These are phyloP conservation scores for Lepidochitona cinerea DNA, from an alignment of 2,888 invertebrate genomes.

Conservation along the genomic window DNA sequence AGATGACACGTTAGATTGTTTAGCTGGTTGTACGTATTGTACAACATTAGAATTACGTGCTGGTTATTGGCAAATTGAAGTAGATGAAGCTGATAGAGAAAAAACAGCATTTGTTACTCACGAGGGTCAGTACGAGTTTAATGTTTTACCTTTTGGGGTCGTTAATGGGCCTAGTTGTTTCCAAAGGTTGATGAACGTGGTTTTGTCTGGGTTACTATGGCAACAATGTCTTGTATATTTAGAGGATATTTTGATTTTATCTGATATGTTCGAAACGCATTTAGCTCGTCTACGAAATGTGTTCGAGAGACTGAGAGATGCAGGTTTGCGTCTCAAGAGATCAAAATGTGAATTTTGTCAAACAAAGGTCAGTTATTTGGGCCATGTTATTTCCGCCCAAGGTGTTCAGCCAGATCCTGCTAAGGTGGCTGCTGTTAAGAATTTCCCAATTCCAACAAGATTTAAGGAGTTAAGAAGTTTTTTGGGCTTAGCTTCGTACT, in stretches of 20 bases:
- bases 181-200: not conserved
- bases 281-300: not conserved
- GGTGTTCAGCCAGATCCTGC: too few species aligned
- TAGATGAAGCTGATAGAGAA: not conserved
- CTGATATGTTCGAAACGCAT: not conserved
- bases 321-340: too few species aligned
- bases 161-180: not conserved
- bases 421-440: not conserved
- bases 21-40: not conserved
- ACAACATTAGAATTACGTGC: not conserved
- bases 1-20: not conserved
- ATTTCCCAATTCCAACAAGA: not conserved
- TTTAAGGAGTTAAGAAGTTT: not conserved
- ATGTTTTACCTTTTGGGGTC: not conserved
- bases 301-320: not conserved
- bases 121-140: not conserved
- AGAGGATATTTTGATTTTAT: not conserved
- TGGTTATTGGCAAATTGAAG: not conserved
- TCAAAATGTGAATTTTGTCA: too few species aligned
- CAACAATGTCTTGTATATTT: not conserved
- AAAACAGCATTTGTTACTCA: not conserved
- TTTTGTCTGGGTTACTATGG: not conserved
- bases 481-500: not conserved
- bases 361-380: too few species aligned
- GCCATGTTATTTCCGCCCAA: too few species aligned